These are phyloP conservation scores for Callimico goeldii DNA, from an alignment of 2,797 vertebrate genomes.

Conservation along the genomic window DNA sequence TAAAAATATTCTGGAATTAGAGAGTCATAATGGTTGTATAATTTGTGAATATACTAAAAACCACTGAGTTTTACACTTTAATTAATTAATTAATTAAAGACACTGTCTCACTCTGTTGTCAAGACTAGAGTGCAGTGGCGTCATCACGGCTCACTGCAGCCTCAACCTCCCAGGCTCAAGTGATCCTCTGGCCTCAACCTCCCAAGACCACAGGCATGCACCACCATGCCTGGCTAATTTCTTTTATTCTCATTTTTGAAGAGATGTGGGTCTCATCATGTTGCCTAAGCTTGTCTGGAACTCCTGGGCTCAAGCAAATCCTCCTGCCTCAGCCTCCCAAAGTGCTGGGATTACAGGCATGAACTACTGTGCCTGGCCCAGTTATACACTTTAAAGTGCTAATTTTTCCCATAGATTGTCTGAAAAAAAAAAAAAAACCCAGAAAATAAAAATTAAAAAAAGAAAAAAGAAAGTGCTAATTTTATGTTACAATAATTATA, in stretches of 20 bases:
- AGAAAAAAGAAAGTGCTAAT: neutral
- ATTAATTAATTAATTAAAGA: neutral
- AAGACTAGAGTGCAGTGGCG: neutral
- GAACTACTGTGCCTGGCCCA: neutral
- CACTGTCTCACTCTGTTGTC: neutral
- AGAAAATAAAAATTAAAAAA: too few relatives aligned
- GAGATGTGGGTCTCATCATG: neutral
- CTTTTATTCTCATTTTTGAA: neutral
- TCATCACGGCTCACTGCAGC: neutral
- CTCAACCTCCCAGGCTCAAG: too few relatives aligned
- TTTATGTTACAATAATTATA: conserved; percentile 31
- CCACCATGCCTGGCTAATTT: neutral
- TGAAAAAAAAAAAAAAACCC: too few relatives aligned
- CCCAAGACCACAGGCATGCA: neutral
- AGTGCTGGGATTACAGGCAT: neutral
- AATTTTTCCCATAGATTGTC: neutral
- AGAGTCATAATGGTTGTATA: neutral
- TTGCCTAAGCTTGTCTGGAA: neutral
- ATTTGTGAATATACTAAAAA: neutral
- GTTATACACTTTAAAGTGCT: neutral
- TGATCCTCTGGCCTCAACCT: neutral
- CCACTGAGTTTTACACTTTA: neutral
- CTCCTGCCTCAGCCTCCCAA: neutral
- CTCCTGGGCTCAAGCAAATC: neutral
- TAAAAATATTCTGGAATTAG: neutral